These are phyloP conservation scores for Volucella inflata DNA, from an alignment of 2,888 invertebrate genomes.

Conservation along the genomic window DNA sequence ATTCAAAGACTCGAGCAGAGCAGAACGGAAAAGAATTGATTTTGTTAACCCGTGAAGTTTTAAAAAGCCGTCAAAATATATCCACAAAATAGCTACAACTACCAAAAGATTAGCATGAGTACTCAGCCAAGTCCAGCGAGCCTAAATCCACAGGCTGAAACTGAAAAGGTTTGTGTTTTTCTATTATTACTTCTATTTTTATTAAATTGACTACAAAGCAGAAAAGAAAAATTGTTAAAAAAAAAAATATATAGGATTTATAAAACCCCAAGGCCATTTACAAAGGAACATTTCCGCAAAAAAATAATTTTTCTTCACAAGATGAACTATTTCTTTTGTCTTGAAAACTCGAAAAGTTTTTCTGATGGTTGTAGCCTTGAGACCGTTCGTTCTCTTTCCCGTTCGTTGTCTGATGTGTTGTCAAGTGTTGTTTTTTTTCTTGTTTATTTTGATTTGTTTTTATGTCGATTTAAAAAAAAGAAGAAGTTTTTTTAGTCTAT, in stretches of 20 bases:
- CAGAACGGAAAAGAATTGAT: neutral
- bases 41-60: constrained; percentile 23
- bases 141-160: constrained; percentile 88
- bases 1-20: too few species aligned
- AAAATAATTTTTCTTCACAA: constrained; percentile 8
- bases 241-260: too few species aligned
- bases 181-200: too few species aligned
- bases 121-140: constrained; percentile 91
- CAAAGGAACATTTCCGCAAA: constrained; percentile 11
- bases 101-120: constrained; percentile 86
- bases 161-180: constrained; percentile 86
- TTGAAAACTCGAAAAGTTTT: constrained; percentile 10
- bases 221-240: too few species aligned
- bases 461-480: too few species aligned
- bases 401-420: constrained; percentile 44
- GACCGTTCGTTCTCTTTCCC: constrained; percentile 21
- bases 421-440: constrained; percentile 32
- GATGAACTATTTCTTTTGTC: constrained; percentile 39
- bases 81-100: constrained; percentile 72
- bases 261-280: constrained; percentile 7
- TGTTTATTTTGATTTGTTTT: constrained; percentile 28
- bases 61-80: constrained; percentile 65
- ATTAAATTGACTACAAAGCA: too few species aligned
- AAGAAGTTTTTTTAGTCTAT: constrained; percentile 11
- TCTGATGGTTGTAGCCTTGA: constrained; percentile 40